phyloP scores from a whole-genome alignment of 2,113 vertebrate genomes.

The Gasterosteus nipponicus region DNA sequence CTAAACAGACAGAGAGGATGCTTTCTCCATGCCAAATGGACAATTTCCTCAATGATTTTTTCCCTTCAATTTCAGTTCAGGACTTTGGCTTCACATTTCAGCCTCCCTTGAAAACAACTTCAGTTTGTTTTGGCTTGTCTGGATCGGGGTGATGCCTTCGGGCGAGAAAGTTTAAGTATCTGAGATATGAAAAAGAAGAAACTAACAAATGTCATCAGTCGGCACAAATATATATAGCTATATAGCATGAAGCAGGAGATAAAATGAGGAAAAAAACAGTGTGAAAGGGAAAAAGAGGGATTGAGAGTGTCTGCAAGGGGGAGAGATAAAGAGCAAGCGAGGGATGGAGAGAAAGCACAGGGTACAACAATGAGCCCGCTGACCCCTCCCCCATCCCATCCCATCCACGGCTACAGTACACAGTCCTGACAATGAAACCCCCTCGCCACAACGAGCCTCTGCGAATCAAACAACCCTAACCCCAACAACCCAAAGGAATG shows the following conservation, averaged over 20 bases:
- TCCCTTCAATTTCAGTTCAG: background rate
- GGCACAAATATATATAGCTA: background rate
- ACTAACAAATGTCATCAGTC: no score
- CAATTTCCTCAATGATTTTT: constrained; percentile 12
- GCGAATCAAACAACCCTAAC: constrained; percentile 36
- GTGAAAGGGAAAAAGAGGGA: background rate
- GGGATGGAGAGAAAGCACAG: constrained; percentile 30
- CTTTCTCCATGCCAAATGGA: background rate
- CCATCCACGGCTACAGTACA: constrained; percentile 30
- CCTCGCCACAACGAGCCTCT: constrained; percentile 17
- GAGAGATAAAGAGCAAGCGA: background rate
- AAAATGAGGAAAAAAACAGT: background rate
- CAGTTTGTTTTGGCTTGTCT: constrained; percentile 34
- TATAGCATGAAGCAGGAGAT: background rate
- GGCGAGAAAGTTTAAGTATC: constrained; percentile 21
- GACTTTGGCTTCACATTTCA: constrained; percentile 22
- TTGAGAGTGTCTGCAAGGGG: background rate
- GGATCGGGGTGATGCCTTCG: constrained; percentile 15
- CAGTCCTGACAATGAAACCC: constrained; percentile 64
- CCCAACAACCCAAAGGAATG: constrained; percentile 52
- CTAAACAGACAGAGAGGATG: background rate
- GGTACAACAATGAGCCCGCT: constrained; percentile 59
- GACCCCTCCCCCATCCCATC: constrained; percentile 69
- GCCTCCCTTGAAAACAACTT: constrained; percentile 2
- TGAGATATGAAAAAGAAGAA: constrained; percentile 7